Conservation (phyloP, 1,140 invertebrate genomes). For the Neodiprion lecontei region DNA sequence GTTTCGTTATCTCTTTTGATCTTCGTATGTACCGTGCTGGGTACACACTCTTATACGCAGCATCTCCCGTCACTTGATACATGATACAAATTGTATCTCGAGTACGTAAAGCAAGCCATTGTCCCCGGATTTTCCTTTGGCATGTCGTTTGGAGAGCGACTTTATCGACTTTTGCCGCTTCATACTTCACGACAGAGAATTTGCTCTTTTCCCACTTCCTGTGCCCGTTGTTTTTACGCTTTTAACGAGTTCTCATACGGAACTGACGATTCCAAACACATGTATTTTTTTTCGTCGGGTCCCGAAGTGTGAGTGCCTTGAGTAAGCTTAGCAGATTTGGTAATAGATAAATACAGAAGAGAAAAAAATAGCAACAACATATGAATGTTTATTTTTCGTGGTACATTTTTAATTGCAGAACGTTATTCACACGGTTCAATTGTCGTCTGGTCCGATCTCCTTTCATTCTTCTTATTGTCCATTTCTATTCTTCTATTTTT, state of each 20-base stretch:
- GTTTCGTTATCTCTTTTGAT: conserved; percentile 23
- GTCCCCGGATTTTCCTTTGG: neutral
- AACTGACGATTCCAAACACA: neutral
- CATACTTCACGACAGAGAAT: neutral
- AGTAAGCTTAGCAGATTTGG: neutral
- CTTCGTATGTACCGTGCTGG: neutral
- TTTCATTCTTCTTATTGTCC: neutral
- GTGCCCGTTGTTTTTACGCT: neutral
- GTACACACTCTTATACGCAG: neutral
- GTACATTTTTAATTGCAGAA: conserved; percentile 8
- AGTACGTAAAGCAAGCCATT: neutral
- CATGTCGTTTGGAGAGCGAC: neutral
- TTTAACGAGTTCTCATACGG: neutral
- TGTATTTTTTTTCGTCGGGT: neutral
- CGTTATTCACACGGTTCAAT: conserved; percentile 5
- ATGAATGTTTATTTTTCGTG: too few relatives aligned
- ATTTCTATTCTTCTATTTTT: neutral
- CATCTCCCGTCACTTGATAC: neutral
- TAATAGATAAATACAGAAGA: neutral
- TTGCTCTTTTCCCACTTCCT: neutral
- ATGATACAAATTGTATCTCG: neutral
- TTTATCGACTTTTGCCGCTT: neutral
- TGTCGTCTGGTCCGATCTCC: neutral
- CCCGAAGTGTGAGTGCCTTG: neutral
- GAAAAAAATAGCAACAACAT: too few relatives aligned